A percentile compares a stretch with the other conserved stretches of the same genome.
phyloP scores from a whole-genome alignment of 1,140 invertebrate genomes.

The Sycobia sp. region DNA sequence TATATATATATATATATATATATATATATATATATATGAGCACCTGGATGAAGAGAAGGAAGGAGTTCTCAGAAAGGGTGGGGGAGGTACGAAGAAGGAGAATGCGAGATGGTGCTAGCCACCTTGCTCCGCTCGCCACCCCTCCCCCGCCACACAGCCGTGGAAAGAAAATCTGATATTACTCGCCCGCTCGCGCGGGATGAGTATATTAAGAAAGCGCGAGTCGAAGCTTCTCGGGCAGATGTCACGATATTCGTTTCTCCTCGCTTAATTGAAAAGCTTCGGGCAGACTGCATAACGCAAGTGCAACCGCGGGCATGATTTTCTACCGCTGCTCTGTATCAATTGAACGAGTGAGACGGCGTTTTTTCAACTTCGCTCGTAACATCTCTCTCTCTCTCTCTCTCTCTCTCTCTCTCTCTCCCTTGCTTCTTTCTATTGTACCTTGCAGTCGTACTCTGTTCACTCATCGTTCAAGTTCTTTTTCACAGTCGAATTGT shows the following conservation, averaged over 20 bases:
- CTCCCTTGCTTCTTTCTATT: conserved; percentile 3
- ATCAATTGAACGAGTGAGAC: conserved; percentile 13
- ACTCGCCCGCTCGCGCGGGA: not conserved
- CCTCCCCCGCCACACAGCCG: no score
- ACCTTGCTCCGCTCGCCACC: no score
- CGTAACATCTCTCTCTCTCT: not conserved
- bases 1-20: no score
- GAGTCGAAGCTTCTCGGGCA: not conserved
- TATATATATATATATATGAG: no score
- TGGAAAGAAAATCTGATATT: conserved; percentile 18
- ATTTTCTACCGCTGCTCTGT: not conserved
- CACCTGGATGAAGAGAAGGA: no score
- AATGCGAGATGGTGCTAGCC: not conserved
- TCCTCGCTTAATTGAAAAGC: conserved; percentile 25
- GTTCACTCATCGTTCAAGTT: no score
- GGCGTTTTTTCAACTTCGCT: not conserved
- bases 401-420: not conserved
- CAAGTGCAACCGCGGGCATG: not conserved
- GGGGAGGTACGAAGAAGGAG: no score
- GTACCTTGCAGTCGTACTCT: no score
- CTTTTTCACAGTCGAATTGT: no score
- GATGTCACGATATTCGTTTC: conserved; percentile 27
- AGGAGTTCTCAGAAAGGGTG: no score
- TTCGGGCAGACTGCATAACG: conserved; percentile 8
- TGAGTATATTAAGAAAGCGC: conserved; percentile 12